Evolutionary conservation across 2,797 vertebrate genomes (phyloP), one percentile per base, ranked within the genome.

Genomic region (Nyctalus aviator): DNA sequence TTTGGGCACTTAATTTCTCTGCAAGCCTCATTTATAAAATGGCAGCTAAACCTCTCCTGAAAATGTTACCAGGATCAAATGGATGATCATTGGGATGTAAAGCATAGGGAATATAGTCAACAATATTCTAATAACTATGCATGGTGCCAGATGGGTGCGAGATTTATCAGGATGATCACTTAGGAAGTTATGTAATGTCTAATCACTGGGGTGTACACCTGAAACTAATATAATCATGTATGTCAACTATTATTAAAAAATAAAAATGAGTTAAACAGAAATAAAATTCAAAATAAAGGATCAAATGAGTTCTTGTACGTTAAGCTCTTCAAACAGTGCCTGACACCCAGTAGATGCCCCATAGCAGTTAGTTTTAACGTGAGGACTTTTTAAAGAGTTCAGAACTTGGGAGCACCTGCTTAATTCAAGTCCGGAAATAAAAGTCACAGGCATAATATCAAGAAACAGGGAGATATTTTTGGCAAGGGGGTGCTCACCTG

Each of bases 11-110:
- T 57, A 72, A 85, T 32, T 82, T 95, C 57, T 90, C 69, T 88
- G 73, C 41, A 25, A 87, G n/a, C 48, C 62, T 93, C 64, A 75
- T 96, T 62, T 95, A 87, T 77, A 83, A 89, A 94, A 83, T 85
- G 50, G 27, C 6, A 14, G 59, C 79, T 59, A 77, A 89, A 50
- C 76, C 69, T 44, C 30, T 96, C 77, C 88, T 82, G 50, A 76
- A 94, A 92, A 81, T 66, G 11, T 71, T 83, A 55, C 10, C 32
- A 94, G 12, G 30, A 88, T 81, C 57, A 73, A 73, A 62, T 55
- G 21, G 68, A 32, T 66, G 32, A n/a, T 66, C n/a, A 66, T 9
- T n/a, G 64, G 15, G 64, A 18, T 32, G 15, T 32, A 66, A 32
- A 66, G 64, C 64, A 66, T 32, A 32, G n/a, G 64, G n/a, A 66